Base-by-base conservation (phyloP, 2,888 invertebrate species). In the Drosophila limbata region DNA sequence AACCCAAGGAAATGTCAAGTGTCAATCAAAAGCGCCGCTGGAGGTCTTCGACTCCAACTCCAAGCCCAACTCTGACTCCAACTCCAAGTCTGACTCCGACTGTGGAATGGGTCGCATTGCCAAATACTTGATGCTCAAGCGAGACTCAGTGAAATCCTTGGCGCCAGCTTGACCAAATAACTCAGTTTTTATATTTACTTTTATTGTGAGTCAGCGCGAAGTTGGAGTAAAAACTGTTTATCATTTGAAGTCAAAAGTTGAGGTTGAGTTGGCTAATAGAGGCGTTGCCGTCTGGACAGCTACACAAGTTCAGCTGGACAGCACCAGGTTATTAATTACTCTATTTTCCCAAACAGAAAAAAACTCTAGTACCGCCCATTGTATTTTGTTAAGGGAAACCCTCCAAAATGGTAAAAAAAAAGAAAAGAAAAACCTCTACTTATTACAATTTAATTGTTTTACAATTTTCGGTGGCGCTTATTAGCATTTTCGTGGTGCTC, bases 361-460 rank as follows among this genome's bases (percentile, higher is more conserved):
- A 50, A 57, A n/a, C 19, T 21, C 21, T 40, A 25, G 31, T 47
- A 53, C 89, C 89, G 82, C 89, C 83, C 83, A 84, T 72, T 77
- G 65, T 67, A 87, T 77, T 62, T 42, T 17, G 47, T 19, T 31
- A 40, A 25, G 66, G 31, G 57, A 52, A 35, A n/a, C 42, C 35
- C 45, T 19, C 6, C 44, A 13, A 42, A 42, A 42, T 3, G 21
- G 19, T 13, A 42, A 6, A 6, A 21, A 42, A 17, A 17, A 19
- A n/a, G n/a, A 11, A 19, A 5, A 25, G 25, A 6, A 25, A n/a
- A 42, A 19, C 19, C 62, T 50, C 52, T 51, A 63, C 69, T 84
- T 82, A 90, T 86, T 90, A 90, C 90, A 86, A 88, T 88, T 90
- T 90, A 88, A 90, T 88, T 88, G 88, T 88, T 84, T 90, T 90